Percentiles rank a stretch among this genome's conserved stretches.
Conservation (phyloP, 2,888 invertebrate species). For the Orgyia antiqua region DNA sequence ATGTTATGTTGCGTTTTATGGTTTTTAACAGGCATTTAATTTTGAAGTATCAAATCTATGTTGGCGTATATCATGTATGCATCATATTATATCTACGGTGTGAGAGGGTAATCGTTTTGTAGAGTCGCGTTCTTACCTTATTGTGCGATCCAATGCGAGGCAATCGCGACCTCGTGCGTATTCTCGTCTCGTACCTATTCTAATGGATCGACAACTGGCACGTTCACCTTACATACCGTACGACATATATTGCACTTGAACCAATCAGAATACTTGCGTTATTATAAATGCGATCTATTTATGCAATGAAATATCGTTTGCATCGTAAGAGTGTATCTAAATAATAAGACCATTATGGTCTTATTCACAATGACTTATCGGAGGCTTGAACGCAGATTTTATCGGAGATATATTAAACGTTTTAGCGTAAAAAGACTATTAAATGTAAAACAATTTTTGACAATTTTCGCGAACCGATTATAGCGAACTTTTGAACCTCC, state of each 20-base stretch:
- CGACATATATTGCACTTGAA: conserved; percentile 38
- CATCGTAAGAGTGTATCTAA: too few relatives aligned
- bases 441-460: too few relatives aligned
- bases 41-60: conserved; percentile 35
- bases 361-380: too few relatives aligned
- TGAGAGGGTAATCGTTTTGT: conserved; percentile 70
- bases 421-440: too few relatives aligned
- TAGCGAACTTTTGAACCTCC: too few relatives aligned
- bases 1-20: too few relatives aligned
- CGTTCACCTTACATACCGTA: conserved; percentile 31
- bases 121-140: conserved; percentile 60
- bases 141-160: conserved; percentile 51
- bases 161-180: conserved; percentile 49
- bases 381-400: too few relatives aligned
- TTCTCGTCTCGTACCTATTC: conserved; percentile 61
- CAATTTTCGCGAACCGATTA: too few relatives aligned
- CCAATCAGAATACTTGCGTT: conserved; percentile 46
- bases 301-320: too few relatives aligned
- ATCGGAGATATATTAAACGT: too few relatives aligned
- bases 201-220: conserved; percentile 55
- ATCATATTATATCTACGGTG: conserved; percentile 40
- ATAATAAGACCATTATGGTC: too few relatives aligned
- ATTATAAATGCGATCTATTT: conserved; percentile 50
- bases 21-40: too few relatives aligned
- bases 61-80: conserved; percentile 34